Percentiles rank a stretch among this genome's conserved stretches.
Evolutionary conservation across 2,888 invertebrate genomes (phyloP).

Genomic region (Andricus curvator): DNA sequence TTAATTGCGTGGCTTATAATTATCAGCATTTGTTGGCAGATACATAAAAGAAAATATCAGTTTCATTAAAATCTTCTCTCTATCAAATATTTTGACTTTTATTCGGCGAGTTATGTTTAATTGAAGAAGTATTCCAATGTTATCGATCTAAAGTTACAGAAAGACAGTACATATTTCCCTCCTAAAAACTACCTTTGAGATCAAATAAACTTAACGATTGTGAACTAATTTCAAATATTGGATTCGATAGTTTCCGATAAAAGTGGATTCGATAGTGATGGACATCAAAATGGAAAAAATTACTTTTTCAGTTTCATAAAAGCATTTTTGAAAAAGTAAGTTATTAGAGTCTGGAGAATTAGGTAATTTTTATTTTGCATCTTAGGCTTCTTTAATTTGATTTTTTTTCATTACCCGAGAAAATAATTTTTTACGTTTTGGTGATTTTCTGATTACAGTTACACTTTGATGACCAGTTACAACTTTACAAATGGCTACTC

Average conservation of each 20-base stretch:
- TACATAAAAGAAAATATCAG: not conserved
- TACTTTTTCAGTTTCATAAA: conserved; percentile 11
- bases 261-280: not conserved
- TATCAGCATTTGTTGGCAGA: not conserved
- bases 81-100: not conserved
- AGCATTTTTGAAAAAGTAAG: conserved; percentile 2
- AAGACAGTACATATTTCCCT: too few relatives aligned
- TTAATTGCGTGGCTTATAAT: not conserved
- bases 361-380: conserved; percentile 8
- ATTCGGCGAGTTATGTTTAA: not conserved
- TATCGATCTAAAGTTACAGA: too few relatives aligned
- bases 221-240: not conserved
- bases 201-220: not conserved
- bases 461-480: conserved; percentile 89
- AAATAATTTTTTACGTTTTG: not conserved
- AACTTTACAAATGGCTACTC: conserved; percentile 88
- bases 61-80: not conserved
- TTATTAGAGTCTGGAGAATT: not conserved
- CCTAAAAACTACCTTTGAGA: not conserved
- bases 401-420: not conserved
- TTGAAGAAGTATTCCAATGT: too few relatives aligned
- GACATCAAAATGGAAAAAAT: not conserved
- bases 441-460: conserved; percentile 80
- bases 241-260: not conserved
- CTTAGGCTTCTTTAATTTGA: not conserved